phyloP scores from a whole-genome alignment of 2,797 vertebrate species.

The Chelidonichthys spinosus region DNA sequence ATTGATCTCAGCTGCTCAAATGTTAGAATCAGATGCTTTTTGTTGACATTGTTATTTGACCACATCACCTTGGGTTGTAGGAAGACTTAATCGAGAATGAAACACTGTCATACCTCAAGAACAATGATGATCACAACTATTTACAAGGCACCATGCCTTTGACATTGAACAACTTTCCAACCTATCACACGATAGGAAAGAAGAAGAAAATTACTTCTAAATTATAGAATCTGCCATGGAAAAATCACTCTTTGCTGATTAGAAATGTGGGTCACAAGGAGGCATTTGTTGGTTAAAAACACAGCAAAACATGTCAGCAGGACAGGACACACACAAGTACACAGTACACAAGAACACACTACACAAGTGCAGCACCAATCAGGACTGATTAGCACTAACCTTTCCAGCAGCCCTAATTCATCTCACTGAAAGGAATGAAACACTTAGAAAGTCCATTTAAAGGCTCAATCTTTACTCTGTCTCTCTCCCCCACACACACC shows the following conservation, averaged over 20 bases:
- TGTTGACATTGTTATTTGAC: too few relatives aligned
- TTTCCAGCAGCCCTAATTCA: constrained; percentile 1
- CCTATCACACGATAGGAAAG: neutral
- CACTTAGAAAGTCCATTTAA: constrained; percentile 2
- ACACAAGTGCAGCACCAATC: constrained; percentile 1
- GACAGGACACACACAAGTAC: neutral
- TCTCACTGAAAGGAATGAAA: constrained; percentile 1
- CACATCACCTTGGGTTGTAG: too few relatives aligned
- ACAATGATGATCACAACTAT: neutral
- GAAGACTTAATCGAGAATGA: neutral
- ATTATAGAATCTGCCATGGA: neutral
- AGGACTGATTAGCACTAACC: constrained; percentile 5
- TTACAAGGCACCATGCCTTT: neutral
- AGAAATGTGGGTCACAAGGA: neutral
- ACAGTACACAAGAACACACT: neutral
- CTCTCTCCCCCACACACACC: neutral
- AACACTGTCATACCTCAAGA: neutral
- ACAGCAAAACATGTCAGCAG: neutral
- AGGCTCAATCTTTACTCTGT: neutral
- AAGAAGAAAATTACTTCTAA: neutral
- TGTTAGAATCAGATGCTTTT: too few relatives aligned
- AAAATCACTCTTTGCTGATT: neutral
- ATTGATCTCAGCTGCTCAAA: too few relatives aligned
- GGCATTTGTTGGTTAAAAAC: neutral
- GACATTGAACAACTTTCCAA: neutral